Percentiles rank a stretch among this genome's conserved stretches.
These are phyloP conservation scores for Cantharis rustica DNA, from an alignment of 2,888 invertebrate species.

Conservation along the genomic window DNA sequence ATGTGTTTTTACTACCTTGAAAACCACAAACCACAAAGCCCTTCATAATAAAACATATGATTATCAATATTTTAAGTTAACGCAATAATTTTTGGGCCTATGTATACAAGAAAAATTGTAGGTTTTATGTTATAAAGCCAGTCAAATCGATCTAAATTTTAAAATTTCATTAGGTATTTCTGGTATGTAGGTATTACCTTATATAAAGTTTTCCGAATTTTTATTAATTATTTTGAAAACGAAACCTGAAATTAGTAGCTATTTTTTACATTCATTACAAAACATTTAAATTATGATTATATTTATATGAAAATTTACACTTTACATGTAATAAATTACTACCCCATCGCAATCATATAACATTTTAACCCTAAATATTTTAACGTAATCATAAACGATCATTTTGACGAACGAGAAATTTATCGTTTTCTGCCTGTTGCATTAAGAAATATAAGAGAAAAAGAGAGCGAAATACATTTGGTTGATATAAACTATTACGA, in stretches of 20 bases:
- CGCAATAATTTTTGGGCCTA: too few relatives aligned
- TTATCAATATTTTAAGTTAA: too few relatives aligned
- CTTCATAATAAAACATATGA: too few relatives aligned
- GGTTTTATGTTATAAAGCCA: background rate
- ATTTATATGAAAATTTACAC: conserved; percentile 46
- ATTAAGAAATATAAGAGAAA: conserved; percentile 8
- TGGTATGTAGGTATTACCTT: too few relatives aligned
- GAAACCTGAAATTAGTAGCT: background rate
- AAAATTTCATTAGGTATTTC: too few relatives aligned
- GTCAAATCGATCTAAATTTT: background rate
- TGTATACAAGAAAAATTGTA: too few relatives aligned
- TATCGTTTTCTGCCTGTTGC: conserved; percentile 1
- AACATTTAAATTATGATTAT: conserved; percentile 34
- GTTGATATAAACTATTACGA: conserved; percentile 31
- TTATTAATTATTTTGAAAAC: background rate
- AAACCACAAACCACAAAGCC: background rate
- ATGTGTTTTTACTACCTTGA: background rate
- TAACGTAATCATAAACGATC: conserved; percentile 6
- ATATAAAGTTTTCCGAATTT: too few relatives aligned
- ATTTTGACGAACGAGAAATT: conserved; percentile 9
- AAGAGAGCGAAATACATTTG: conserved; percentile 22
- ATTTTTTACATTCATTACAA: background rate
- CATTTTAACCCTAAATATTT: conserved; percentile 29
- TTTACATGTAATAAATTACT: conserved; percentile 46
- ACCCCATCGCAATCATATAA: conserved; percentile 28